Base-by-base conservation (phyloP, 2,797 vertebrate species). In the Neoniphon sammara region DNA sequence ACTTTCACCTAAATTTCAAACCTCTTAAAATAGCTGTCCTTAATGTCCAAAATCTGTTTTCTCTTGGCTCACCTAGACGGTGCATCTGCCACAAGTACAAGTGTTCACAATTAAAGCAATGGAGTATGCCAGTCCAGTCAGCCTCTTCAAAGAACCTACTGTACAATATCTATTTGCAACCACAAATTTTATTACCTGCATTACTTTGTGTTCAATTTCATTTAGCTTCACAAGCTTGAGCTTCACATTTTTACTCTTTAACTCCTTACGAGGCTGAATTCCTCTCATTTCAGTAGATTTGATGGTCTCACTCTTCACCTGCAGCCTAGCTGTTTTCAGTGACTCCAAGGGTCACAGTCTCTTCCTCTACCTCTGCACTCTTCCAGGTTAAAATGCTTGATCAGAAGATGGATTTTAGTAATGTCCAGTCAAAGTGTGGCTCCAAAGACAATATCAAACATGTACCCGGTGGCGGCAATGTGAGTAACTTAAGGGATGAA, bases 371-470 rank as follows among this genome's bases (percentile, higher is more conserved):
- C 56, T 78, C 70, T 88, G 27, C 70, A 34, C 61, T 65, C 91
- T 93, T 70, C 88, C 83, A 94, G 95, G 94, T 94, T 88, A 94
- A 96, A 94, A 95, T 97, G 84, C 68, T 95, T 93, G 95, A 96
- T 91, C 96, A 96, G 96, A 97, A 97, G 96, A 74, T 97, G 91
- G 95, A 97, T 91, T 94, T 95, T 93, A 96, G 93, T 94, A 95
- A 83, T 93, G 95, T 96, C 84, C 95, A 96, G 94, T 94, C 96
- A 91, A 97, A 70, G 94, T 97, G 97, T 92, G 96, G 96, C 93
- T 98, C 96, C 94, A 97, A 97, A 95, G 95, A 92, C 93, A 97
- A 97, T 94, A 89, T 97, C 73, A 96, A 92, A 95, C 96, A 97
- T 93, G 84, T 87, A 84, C 94, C 96, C 1, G 95, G 96, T 89